Base-by-base conservation (phyloP, 2,797 vertebrate genomes). In the Orientallactaga sibirica region DNA sequence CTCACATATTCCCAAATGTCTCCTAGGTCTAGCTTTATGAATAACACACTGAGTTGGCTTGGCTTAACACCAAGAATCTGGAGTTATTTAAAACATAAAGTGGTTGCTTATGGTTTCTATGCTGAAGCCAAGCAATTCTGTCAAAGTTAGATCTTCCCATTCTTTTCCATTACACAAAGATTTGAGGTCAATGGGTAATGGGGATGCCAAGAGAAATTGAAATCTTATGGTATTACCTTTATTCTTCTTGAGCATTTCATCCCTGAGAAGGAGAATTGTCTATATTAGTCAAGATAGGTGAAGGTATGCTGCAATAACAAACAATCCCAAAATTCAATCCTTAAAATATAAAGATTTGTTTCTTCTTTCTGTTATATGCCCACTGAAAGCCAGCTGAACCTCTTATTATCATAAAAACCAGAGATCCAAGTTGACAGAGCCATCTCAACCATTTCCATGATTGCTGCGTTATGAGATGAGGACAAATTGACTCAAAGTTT, bases 81-180 rank as follows among this genome's bases (percentile, higher is more conserved):
- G 61, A 81, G 64, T 89, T 94, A 92, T 77, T 90, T 78, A 81
- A 94, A 90, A 90, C n/a, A 90, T 12, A 77, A 92, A 88, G 75
- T 66, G 18, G 33, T 84, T 93, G 73, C 71, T 85, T 90, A 85
- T 20, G 85, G 80, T 88, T 86, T 88, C 16, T 15, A 27, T 58
- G 19, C 29, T 92, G 79, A 88, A 33, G 20, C 48, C 87, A 88
- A 71, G 48, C 71, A 78, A 87, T 87, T 91, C 81, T 83, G 73
- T n/a, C 81, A 85, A 94, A 81, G 14, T 90, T 74, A 76, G 25
- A 62, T 85, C 92, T 84, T 68, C n/a, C 62, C 71, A 73, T 76
- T 92, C 29, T 91, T 92, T 89, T 87, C 19, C 55, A 81, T 90
- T 95, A 92, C 37, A 22, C n/a, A 58, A 73, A 71, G 8, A 81